phyloP scores from a whole-genome alignment of 2,888 invertebrate genomes.

The Cephonodes hylas region DNA sequence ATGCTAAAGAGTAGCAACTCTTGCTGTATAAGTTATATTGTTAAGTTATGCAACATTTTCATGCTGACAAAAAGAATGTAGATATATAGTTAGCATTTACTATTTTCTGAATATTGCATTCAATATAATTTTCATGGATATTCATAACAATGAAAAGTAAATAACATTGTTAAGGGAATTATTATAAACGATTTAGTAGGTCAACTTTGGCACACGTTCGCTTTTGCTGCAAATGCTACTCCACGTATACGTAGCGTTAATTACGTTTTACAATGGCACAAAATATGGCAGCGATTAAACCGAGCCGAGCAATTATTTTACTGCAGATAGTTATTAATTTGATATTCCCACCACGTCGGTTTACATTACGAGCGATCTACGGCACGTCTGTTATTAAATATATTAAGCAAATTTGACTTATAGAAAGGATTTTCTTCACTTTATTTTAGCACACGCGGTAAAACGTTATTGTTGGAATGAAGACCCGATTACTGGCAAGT shows the following conservation, averaged over 20 bases:
- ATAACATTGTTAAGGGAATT: too few relatives aligned
- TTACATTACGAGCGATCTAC: slow-evolving; percentile 10
- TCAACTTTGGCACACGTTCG: not conserved
- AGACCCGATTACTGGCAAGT: slow-evolving; percentile 22
- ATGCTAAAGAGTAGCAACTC: too few relatives aligned
- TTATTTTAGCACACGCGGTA: slow-evolving; percentile 31
- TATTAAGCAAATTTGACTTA: not conserved
- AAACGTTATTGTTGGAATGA: slow-evolving; percentile 29
- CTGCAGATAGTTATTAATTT: slow-evolving; percentile 16
- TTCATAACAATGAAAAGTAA: too few relatives aligned
- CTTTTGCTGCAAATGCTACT: not conserved
- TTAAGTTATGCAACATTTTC: too few relatives aligned
- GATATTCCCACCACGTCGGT: slow-evolving; percentile 11
- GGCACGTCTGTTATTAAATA: slow-evolving; percentile 21
- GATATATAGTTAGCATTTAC: too few relatives aligned
- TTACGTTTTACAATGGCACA: slow-evolving; percentile 16
- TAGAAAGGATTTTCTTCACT: slow-evolving; percentile 19
- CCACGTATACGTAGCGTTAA: not conserved
- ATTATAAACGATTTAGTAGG: not conserved
- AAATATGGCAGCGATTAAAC: slow-evolving; percentile 22
- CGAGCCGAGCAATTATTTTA: slow-evolving; percentile 17
- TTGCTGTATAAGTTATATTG: too few relatives aligned
- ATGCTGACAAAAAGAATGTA: too few relatives aligned
- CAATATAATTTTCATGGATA: too few relatives aligned
- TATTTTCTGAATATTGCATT: too few relatives aligned